Evolutionary conservation across 2,888 invertebrate genomes (phyloP), one percentile per base, ranked within the genome.

Genomic region (Macropis europaea): DNA sequence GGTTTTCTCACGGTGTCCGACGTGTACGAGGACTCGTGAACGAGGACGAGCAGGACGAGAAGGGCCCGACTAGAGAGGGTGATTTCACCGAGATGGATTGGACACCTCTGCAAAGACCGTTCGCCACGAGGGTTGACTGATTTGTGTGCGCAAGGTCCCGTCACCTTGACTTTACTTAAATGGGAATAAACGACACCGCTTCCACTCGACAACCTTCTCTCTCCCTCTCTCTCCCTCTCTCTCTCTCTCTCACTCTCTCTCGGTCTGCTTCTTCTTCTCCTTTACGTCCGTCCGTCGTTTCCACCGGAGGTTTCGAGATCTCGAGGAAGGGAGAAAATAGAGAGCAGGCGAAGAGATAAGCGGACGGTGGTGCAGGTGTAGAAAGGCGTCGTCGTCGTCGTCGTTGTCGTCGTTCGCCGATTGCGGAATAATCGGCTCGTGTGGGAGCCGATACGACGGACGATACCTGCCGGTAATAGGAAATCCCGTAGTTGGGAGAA

Each of bases 81-180:
- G 86, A 86, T 87, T 87, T 86, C 87, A 82, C 70, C 73, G 83
- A 86, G 86, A 86, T 86, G 87, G 87, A 86, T 87, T 83, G 87
- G 81, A 84, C 82, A 84, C 82, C 79, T 75, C 62, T 71, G 74
- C 50, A 50, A 60, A 43, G 61, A 72, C 64, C 70, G 72, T 73
- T 66, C 76, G 76, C 62, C 79, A 70, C 63, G 79, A 84, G 87
- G 86, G 85, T 85, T 87, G 87, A 87, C 87, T 87, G 87, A 87
- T 87, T 87, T 87, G 87, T 87, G 87, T 87, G 86, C 82, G 82
- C 87, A 79, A 84, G 82, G 75, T 82, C 79, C 84, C 83, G 84
- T 86, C 86, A 84, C 87, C 87, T 86, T 84, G 85, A 72, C 83
- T 87, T 82, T 87, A 86, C 87, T 87, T 86, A 87, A 87, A 87